Conservation (phyloP, 2,113 vertebrate species). For the Lanius collurio region DNA sequence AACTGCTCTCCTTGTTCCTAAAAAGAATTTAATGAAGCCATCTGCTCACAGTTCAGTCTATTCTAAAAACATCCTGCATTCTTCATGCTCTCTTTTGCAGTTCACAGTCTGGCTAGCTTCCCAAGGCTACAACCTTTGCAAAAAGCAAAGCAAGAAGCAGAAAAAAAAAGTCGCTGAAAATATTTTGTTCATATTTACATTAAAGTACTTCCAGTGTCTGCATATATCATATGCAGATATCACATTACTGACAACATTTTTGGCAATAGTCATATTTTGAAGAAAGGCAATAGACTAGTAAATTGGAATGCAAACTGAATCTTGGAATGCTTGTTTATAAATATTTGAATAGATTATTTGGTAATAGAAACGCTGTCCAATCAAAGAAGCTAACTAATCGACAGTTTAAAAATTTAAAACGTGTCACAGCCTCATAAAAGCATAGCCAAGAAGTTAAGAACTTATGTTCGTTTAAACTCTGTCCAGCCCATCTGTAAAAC, state of each 20-base stretch:
- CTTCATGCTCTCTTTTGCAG: not conserved
- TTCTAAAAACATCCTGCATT: not conserved
- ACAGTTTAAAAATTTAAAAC: not conserved
- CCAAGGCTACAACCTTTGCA: not conserved
- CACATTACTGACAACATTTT: not conserved
- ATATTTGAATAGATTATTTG: not conserved
- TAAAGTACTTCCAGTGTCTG: not conserved
- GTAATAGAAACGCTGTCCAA: not conserved
- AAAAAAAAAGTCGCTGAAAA: not conserved
- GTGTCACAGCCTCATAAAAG: not conserved
- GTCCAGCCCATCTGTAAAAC: not conserved
- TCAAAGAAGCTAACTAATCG: not conserved
- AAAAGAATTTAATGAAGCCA: slow-evolving; percentile 34
- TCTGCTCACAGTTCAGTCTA: not conserved
- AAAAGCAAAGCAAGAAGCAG: not conserved
- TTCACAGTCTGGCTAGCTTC: slow-evolving; percentile 1
- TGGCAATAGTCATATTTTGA: not conserved
- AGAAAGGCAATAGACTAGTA: not conserved
- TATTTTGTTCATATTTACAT: not conserved
- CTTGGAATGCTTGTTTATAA: not conserved
- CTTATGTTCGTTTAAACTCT: fast-evolving
- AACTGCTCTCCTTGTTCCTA: not conserved
- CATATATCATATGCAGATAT: not conserved
- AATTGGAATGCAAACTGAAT: not conserved
- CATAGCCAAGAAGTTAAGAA: not conserved